phyloP scores from a whole-genome alignment of 2,113 vertebrate species.

The Galemys pyrenaicus region DNA sequence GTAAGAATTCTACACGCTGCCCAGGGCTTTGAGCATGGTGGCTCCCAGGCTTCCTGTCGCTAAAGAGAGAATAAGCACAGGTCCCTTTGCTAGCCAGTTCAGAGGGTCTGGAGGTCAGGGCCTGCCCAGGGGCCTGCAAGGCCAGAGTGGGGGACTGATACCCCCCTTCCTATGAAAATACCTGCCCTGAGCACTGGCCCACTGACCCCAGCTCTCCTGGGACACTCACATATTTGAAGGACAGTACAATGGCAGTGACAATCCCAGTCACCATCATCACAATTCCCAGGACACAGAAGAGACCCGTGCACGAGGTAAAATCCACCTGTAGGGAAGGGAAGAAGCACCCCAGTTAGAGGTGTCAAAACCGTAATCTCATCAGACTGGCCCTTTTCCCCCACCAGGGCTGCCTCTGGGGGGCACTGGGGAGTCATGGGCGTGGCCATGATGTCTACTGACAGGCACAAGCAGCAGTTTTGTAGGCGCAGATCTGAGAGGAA shows the following conservation, averaged over 20 bases:
- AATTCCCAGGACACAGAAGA: conserved; percentile 92
- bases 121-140: neutral
- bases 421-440: neutral
- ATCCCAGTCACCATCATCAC: conserved; percentile 93
- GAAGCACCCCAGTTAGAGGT: neutral
- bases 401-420: neutral
- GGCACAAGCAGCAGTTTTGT: neutral
- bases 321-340: conserved; percentile 89
- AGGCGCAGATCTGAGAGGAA: neutral
- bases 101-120: neutral
- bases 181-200: neutral
- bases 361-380: neutral
- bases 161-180: neutral
- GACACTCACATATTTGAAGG: conserved; percentile 94
- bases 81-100: neutral
- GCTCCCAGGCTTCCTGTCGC: neutral
- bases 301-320: conserved; percentile 94
- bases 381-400: neutral
- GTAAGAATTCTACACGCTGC: neutral
- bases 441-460: neutral
- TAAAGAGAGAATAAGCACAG: neutral
- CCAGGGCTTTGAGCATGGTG: neutral
- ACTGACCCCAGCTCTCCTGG: neutral
- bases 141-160: neutral
- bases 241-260: conserved; percentile 91